A percentile compares a stretch with the other conserved stretches of the same genome.
Conservation (phyloP, 2,888 invertebrate genomes). For the Neelides folsomi region DNA sequence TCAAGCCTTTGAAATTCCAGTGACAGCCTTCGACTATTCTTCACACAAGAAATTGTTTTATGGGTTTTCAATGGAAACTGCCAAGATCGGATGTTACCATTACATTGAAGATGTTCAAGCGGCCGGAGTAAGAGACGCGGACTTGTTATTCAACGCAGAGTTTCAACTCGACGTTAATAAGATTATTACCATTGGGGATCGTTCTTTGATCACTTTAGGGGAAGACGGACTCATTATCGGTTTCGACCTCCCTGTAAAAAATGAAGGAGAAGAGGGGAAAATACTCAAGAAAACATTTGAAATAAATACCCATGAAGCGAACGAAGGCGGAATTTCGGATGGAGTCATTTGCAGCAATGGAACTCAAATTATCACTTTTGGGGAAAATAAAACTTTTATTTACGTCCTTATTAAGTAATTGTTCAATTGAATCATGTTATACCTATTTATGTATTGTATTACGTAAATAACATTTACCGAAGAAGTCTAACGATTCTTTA, state of each 20-base stretch:
- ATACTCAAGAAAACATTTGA: conserved; percentile 14
- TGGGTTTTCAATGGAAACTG: conserved; percentile 20
- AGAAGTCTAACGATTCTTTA: too few relatives aligned
- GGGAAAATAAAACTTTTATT: conserved; percentile 24
- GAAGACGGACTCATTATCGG: conserved; percentile 20
- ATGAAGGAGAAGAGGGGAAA: conserved; percentile 4
- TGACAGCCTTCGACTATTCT: conserved; percentile 20
- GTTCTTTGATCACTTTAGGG: conserved; percentile 19
- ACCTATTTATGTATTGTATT: too few relatives aligned
- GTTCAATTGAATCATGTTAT: background rate
- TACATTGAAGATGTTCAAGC: conserved; percentile 27
- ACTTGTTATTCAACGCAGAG: conserved; percentile 14
- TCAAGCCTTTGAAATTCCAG: conserved; percentile 23
- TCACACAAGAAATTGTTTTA: conserved; percentile 19
- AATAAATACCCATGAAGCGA: conserved; percentile 12
- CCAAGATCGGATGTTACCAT: conserved; percentile 19
- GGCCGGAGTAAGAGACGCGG: conserved; percentile 23
- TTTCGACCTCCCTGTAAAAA: conserved; percentile 18
- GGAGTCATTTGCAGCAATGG: conserved; percentile 27
- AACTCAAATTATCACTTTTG: conserved; percentile 21
- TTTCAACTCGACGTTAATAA: conserved; percentile 16
- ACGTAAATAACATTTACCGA: too few relatives aligned
- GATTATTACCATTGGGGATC: conserved; percentile 16
- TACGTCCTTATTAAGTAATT: conserved; percentile 20
- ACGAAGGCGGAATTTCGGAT: conserved; percentile 22